phyloP scores from a whole-genome alignment of 2,888 invertebrate genomes.

The Drymonia ruficornis region DNA sequence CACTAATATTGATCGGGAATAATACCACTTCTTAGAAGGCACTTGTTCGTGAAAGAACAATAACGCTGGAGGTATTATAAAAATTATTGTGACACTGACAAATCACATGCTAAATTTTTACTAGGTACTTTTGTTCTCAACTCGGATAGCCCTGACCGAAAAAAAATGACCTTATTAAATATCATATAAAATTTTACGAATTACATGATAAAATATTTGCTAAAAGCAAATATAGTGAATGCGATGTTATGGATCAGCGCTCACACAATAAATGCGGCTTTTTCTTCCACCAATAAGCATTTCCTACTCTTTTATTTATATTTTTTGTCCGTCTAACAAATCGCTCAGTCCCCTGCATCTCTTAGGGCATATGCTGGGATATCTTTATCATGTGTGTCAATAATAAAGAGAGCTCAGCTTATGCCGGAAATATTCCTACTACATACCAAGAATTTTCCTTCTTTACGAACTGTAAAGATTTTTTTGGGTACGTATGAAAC shows the following conservation, averaged over 20 bases:
- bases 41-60: constrained; percentile 25
- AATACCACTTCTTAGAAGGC: constrained; percentile 39
- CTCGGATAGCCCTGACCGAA: constrained; percentile 40
- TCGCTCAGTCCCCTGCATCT: too few species aligned
- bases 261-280: neutral
- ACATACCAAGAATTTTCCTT: too few species aligned
- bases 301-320: neutral
- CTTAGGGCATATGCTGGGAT: too few species aligned
- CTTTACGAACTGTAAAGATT: too few species aligned
- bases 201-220: constrained; percentile 22
- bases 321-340: too few species aligned
- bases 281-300: neutral
- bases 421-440: too few species aligned
- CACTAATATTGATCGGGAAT: constrained; percentile 17
- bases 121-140: constrained; percentile 29
- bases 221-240: constrained; percentile 25
- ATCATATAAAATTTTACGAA: constrained; percentile 21
- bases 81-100: constrained; percentile 22
- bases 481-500: too few species aligned
- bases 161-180: constrained; percentile 34
- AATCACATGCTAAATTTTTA: constrained; percentile 31
- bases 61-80: neutral
- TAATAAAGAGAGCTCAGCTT: too few species aligned
- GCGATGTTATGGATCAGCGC: constrained; percentile 6
- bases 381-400: too few species aligned